phyloP scores from a whole-genome alignment of 2,113 vertebrate species.

The Labrus mixtus region DNA sequence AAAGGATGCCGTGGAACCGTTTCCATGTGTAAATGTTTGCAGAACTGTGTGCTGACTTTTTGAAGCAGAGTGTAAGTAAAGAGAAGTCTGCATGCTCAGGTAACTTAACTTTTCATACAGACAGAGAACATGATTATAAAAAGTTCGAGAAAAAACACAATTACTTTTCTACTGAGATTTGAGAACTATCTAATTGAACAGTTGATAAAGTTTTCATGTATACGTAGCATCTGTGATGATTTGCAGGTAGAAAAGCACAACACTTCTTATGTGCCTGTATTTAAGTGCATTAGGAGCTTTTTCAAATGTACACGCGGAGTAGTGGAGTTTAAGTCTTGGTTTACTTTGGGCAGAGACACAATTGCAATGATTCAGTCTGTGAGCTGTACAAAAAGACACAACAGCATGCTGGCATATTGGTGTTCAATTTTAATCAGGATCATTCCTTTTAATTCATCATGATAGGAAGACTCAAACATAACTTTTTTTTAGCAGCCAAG shows the following conservation, averaged over 20 bases:
- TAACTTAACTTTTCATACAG: neutral
- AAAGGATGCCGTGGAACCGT: neutral
- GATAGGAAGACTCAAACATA: neutral
- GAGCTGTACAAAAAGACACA: neutral
- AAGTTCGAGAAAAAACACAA: neutral
- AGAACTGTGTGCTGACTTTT: neutral
- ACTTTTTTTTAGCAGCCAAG: neutral
- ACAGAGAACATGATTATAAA: neutral
- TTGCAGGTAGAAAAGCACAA: neutral
- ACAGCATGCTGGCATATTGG: neutral
- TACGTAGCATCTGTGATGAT: too few relatives aligned
- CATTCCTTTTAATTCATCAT: neutral
- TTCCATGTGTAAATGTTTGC: too few relatives aligned
- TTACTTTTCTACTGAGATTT: neutral
- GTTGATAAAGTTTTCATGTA: neutral
- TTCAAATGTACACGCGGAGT: neutral
- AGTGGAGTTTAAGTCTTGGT: slow-evolving; percentile 3
- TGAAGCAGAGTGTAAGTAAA: neutral
- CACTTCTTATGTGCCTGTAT: neutral
- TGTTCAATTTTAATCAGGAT: too few relatives aligned
- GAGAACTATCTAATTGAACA: neutral
- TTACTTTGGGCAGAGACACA: neutral
- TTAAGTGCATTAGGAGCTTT: neutral
- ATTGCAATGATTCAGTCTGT: neutral
- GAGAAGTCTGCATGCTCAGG: neutral